Base-by-base conservation (phyloP, 2,888 invertebrate genomes). In the Acrobasis consociella region DNA sequence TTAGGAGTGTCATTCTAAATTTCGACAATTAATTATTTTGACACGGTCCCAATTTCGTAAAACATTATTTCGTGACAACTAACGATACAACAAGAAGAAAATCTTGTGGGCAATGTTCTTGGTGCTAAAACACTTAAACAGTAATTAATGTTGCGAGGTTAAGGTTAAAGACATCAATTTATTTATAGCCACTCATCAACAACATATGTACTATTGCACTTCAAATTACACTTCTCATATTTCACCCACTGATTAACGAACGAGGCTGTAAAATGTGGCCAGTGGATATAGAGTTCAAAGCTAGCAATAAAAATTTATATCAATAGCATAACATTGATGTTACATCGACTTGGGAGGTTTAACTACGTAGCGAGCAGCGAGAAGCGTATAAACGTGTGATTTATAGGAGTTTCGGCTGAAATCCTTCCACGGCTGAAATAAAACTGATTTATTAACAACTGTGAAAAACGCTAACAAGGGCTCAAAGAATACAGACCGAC, bases 391-490 rank as follows among this genome's bases (percentile, higher is more conserved):
- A 55, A 39, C 38, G 15, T 38, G 39, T 39, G 55, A 55, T 55
- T 55, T 39, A 55, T 16, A 16, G 15, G 9, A 13, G 31, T 10
- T 38, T 10, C 39, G 1, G 15, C 39, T 39, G 38, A 16, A 22
- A n/a, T n/a, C n/a, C n/a, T 22, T 39, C 39, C 38, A 55, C 39
- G 38, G 38, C 5, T 37, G 15, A 53, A 53, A 53, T 10, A 38
- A 16, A 39, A 59, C 49, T 15, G 49, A 49, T 49, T 52, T 38
- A 38, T 52, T 42, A 42, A 42, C 51, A 52, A 39, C 60, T 52
- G 60, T 51, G 22, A 60, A 60, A 39, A 52, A 51, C 42, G n/a
- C 16, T 60, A 60, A 39, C 52, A 42, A 39, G 39, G 46, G 8
- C 31, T 39, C 17, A 16, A 39, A 42, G 5, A 9, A 13, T 50